A percentile compares a stretch with the other conserved stretches of the same genome.
Evolutionary conservation across 2,888 invertebrate genomes (phyloP).

Genomic region (Phengaris alcon): DNA sequence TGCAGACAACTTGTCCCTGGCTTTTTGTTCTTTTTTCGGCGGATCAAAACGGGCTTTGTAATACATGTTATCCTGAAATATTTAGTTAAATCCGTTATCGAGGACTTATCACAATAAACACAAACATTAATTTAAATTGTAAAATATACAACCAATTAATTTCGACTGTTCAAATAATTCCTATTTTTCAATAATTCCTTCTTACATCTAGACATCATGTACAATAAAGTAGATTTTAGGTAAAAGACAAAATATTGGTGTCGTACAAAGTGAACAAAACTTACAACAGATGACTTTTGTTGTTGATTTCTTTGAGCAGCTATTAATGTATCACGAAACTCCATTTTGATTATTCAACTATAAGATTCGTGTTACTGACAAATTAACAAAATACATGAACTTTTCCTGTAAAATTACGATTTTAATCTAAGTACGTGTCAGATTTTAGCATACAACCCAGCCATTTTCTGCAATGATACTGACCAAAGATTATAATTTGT

Average conservation of each 20-base stretch:
- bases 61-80: slow-evolving; percentile 68
- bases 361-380: not conserved
- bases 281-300: slow-evolving; percentile 75
- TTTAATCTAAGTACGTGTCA: slow-evolving; percentile 73
- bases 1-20: slow-evolving; percentile 82
- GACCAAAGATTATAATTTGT: slow-evolving; percentile 46
- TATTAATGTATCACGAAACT: slow-evolving; percentile 71
- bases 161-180: not conserved
- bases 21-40: slow-evolving; percentile 88
- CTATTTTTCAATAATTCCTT: not conserved
- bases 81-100: not conserved
- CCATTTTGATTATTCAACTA: slow-evolving; percentile 52
- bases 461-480: slow-evolving; percentile 78
- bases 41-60: slow-evolving; percentile 90
- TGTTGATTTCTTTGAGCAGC: slow-evolving; percentile 77
- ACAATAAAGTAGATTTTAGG: slow-evolving; percentile 1
- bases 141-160: not conserved
- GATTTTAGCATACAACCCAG: slow-evolving; percentile 64
- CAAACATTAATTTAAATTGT: not conserved
- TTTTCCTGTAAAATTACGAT: slow-evolving; percentile 61
- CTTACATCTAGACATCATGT: not conserved
- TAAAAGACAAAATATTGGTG: slow-evolving; percentile 39
- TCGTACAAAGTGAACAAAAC: slow-evolving; percentile 48
- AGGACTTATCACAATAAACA: not conserved
- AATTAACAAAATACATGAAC: slow-evolving; percentile 46